Conservation (phyloP, 2,113 vertebrate species). For the Ailuropoda melanoleuca region DNA sequence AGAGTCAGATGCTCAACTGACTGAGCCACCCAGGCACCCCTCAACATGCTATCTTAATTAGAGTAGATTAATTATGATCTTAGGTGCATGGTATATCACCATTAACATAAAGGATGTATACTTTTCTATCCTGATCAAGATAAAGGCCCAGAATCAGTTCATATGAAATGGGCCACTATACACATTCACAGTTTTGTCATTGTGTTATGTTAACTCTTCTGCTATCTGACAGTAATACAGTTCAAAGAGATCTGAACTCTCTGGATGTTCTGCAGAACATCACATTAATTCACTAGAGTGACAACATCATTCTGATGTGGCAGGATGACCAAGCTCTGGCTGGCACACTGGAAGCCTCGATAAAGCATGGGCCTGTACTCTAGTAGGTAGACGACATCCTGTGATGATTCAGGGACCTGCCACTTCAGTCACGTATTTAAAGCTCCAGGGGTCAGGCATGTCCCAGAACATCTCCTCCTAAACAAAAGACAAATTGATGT, state of each 20-base stretch:
- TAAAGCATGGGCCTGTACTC: background rate
- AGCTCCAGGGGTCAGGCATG: background rate
- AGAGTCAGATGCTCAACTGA: background rate
- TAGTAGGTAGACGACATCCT: background rate
- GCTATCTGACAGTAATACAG: background rate
- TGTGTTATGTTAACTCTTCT: background rate
- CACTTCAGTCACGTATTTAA: background rate
- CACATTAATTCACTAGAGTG: background rate
- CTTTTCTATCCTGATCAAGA: background rate
- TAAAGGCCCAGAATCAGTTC: background rate
- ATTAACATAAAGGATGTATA: background rate
- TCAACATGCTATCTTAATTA: background rate
- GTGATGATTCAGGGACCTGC: background rate
- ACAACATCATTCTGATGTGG: background rate
- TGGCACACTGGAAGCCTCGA: background rate
- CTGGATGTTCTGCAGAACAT: background rate
- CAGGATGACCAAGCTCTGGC: background rate
- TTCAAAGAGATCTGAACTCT: background rate
- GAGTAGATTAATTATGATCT: background rate
- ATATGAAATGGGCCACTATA: background rate
- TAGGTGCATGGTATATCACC: background rate
- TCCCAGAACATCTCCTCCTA: background rate
- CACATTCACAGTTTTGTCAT: background rate
- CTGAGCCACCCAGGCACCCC: background rate
- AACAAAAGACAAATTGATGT: background rate